Conservation (phyloP, 2,113 vertebrate species). For the Oxygymnocypris stewartii region DNA sequence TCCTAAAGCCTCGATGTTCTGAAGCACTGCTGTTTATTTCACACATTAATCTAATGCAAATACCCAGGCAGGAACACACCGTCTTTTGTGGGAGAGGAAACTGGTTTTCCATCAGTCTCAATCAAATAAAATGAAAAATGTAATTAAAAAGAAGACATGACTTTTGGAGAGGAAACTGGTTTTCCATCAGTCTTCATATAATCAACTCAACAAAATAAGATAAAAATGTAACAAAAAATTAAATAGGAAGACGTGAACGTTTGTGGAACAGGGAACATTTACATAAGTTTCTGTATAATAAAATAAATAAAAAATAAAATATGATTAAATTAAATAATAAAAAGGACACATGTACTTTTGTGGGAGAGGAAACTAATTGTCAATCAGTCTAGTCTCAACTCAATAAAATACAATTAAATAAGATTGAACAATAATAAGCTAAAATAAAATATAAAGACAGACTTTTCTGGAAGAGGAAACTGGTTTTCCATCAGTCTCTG, state of each 20-base stretch:
- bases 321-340: too few species aligned
- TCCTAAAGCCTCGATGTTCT: constrained; percentile 43
- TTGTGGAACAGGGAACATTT: too few species aligned
- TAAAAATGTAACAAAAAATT: background rate
- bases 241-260: too few species aligned
- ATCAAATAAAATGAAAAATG: background rate
- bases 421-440: too few species aligned
- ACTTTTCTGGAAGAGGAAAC: background rate
- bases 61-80: background rate
- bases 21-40: constrained; percentile 23
- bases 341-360: too few species aligned
- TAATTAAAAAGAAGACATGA: background rate
- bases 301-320: too few species aligned
- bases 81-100: background rate
- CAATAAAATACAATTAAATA: background rate
- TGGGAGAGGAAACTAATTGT: too few species aligned
- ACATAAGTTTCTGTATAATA: too few species aligned
- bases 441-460: background rate
- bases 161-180: too few species aligned
- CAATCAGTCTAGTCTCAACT: background rate
- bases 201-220: background rate
- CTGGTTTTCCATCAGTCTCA: background rate
- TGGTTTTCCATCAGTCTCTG: background rate
- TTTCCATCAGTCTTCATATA: too few species aligned
- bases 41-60: constrained; percentile 15